Base-by-base conservation (phyloP, 2,113 vertebrate species). In the Columba janthina region DNA sequence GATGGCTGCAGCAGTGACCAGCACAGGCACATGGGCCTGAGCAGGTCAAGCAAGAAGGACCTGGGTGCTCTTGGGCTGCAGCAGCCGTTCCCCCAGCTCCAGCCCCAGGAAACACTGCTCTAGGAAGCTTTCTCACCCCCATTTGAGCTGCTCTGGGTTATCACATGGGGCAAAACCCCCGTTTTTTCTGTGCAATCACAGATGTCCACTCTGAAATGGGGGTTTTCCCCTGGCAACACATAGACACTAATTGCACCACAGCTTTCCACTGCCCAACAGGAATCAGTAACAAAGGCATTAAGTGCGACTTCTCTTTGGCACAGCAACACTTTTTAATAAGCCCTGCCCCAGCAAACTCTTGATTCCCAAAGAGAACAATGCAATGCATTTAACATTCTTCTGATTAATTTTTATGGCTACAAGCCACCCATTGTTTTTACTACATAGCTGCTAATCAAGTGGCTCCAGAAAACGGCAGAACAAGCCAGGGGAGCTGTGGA, bases 401-500 rank as follows among this genome's bases (percentile, higher is more conserved):
- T 81, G 80, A 69, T 94, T 92, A 78, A 82, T 94, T 87, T 89
- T 94, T 89, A 94, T 85, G 94, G 84, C 93, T 73, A 57, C 61
- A 60, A 94, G 87, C 93, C 84, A 89, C n/a, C 34, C 87, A 82
- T 91, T 95, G 94, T 94, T 92, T 92, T 93, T 75, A 36, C 74
- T 72, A 12, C 66, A 38, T 64, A 86, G 51, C 56, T 67, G 56
- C 67, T 92, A 53, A 94, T 91, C 93, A 90, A 61, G 44, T 15
- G 74, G 32, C 66, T 94, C 80, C 80, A 87, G 57, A 79, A 72
- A 81, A 64, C 32, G 77, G 65, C 83, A 73, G 51, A 46, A 71
- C 25, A 53, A 78, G 86, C 38, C 61, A 31, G 57, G 48, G 36
- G 53, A 89, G 77, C 65, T 31, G 18, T 19, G 13, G 38, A 56